Evolutionary conservation across 2,888 invertebrate species (phyloP).

Genomic region (Phalangium opilio): DNA sequence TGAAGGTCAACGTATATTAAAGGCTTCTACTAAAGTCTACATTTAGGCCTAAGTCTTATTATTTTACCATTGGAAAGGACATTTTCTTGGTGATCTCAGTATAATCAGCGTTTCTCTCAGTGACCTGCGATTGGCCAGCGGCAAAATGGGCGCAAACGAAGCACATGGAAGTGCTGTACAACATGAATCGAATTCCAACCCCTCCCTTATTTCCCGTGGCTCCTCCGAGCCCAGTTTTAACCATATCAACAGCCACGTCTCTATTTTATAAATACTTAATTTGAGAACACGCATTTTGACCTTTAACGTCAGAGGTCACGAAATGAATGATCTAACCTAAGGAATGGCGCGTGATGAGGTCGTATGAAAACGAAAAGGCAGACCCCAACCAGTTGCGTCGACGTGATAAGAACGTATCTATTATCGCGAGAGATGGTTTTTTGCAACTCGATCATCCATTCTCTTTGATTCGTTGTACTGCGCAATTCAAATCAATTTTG

Average conservation of each 20-base stretch:
- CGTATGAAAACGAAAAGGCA: slow-evolving; percentile 88
- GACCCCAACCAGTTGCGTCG: slow-evolving; percentile 92
- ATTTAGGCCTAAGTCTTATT: too few relatives aligned
- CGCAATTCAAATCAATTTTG: slow-evolving; percentile 12
- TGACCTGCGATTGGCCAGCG: slow-evolving; percentile 90
- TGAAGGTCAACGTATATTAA: too few relatives aligned
- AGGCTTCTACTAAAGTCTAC: too few relatives aligned
- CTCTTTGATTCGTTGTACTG: slow-evolving; percentile 76
- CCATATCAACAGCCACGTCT: slow-evolving; percentile 85
- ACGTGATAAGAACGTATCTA: slow-evolving; percentile 75
- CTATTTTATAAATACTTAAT: slow-evolving; percentile 27
- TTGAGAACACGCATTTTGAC: too few relatives aligned
- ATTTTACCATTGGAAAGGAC: slow-evolving; percentile 54
- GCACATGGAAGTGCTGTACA: slow-evolving; percentile 84
- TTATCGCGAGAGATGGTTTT: slow-evolving; percentile 75
- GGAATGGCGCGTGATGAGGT: slow-evolving; percentile 69
- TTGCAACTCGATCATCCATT: slow-evolving; percentile 89
- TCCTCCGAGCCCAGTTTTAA: slow-evolving; percentile 96
- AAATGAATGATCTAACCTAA: slow-evolving; percentile 41
- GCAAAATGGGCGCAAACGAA: slow-evolving; percentile 99
- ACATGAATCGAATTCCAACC: slow-evolving; percentile 75
- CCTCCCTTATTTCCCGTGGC: slow-evolving; percentile 97
- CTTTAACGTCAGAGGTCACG: too few relatives aligned
- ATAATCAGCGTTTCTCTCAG: slow-evolving; percentile 90
- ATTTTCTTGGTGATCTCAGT: slow-evolving; percentile 80